These are phyloP conservation scores for Tetraneura akinire DNA, from an alignment of 1,140 invertebrate genomes.

Conservation along the genomic window DNA sequence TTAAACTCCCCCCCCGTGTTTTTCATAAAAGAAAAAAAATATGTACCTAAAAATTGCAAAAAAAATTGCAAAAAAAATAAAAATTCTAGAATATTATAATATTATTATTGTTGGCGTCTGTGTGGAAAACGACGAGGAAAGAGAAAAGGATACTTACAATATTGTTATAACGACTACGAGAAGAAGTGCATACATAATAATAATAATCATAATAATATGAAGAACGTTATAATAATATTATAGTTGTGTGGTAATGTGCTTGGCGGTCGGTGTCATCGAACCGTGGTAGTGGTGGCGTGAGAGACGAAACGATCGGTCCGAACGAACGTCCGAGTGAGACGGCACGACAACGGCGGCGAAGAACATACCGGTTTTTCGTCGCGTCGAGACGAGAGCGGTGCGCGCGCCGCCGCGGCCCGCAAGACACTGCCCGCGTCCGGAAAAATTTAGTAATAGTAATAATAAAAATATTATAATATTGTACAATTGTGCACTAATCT, in stretches of 20 bases:
- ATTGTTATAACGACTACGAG: no score
- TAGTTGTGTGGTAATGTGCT: not conserved
- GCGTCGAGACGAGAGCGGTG: not conserved
- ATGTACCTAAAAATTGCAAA: no score
- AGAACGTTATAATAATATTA: not conserved
- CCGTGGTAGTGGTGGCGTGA: not conserved
- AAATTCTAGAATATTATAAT: no score
- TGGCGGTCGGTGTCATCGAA: conserved; percentile 43
- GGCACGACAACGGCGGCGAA: not conserved
- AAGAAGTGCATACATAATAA: not conserved
- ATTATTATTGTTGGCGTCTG: no score
- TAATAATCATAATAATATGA: conserved; percentile 6
- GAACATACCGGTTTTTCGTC: conserved; percentile 19
- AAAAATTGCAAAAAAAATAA: no score
- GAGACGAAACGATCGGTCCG: not conserved
- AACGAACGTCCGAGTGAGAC: conserved; percentile 20
- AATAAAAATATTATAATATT: no score
- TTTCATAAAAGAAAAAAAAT: no score
- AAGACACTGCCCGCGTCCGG: not conserved
- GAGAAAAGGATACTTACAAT: no score
- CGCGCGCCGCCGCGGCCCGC: not conserved
- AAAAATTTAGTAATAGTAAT: no score
- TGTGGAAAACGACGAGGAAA: not conserved
- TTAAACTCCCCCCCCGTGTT: no score
- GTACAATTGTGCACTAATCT: no score